Percentiles rank a stretch among this genome's conserved stretches.
These are phyloP conservation scores for Phortica okadai DNA, from an alignment of 2,888 invertebrate genomes.

Conservation along the genomic window DNA sequence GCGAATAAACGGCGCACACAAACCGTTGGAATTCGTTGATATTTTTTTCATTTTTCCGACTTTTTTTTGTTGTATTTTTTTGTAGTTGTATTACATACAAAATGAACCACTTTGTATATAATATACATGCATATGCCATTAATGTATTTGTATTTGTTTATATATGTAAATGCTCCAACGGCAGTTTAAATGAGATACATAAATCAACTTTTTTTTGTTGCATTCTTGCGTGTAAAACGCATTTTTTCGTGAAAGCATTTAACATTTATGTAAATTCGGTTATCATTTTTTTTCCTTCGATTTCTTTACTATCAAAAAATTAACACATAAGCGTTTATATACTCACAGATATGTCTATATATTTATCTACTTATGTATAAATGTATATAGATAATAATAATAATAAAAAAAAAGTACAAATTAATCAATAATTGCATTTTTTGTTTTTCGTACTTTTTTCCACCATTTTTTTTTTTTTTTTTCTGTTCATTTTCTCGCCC, in stretches of 20 bases:
- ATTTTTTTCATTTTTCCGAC: neutral
- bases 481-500: slow-evolving; percentile 56
- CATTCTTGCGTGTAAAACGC: slow-evolving; percentile 1
- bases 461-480: slow-evolving; percentile 48
- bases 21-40: neutral
- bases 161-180: neutral
- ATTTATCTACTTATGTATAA: slow-evolving; percentile 22
- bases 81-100: neutral
- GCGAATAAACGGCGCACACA: too few relatives aligned
- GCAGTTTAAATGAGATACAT: slow-evolving; percentile 8
- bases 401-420: slow-evolving; percentile 59
- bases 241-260: slow-evolving; percentile 8
- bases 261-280: slow-evolving; percentile 14
- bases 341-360: slow-evolving; percentile 37
- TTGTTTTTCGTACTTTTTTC: slow-evolving; percentile 60
- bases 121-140: slow-evolving; percentile 11
- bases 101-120: neutral
- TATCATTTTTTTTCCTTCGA: neutral
- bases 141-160: neutral
- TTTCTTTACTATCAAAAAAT: slow-evolving; percentile 5
- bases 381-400: slow-evolving; percentile 53
- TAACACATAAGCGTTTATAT: slow-evolving; percentile 63
- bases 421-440: slow-evolving; percentile 71
- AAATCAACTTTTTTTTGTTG: neutral
- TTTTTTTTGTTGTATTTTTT: neutral